Base-by-base conservation (phyloP, 2,888 invertebrate genomes). In the Melanophora roralis region DNA sequence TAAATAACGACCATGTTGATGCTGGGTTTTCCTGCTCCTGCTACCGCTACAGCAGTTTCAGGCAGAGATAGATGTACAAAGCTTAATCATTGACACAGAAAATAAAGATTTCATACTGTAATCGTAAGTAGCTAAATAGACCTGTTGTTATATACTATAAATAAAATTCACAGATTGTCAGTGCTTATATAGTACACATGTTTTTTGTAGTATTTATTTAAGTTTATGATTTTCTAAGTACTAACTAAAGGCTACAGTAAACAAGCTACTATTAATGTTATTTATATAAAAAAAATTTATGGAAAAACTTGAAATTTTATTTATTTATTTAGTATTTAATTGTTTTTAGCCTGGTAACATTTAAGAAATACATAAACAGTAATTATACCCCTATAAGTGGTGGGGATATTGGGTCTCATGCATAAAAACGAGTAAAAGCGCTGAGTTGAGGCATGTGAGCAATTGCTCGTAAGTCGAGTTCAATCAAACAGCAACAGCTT, bases 271-370 rank as follows among this genome's bases (percentile, higher is more conserved):
- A 43, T 60, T 43, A 60, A 60, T 43, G n/a, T 43, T 47, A 34
- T 21, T 62, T 55, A 9, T 12, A 43, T 43, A 43, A 43, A 43
- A 43, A 19, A 3, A 16, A 16, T 16, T 14, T 23, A 27, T 43
- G 43, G 27, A 43, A 60, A 53, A 40, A 43, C 59, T 59, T 43
- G 23, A 14, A 34, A 36, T 36, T 34, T 8, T 34, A 32, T 62
- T n/a, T 1, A 47, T 34, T 19, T 47, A 12, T 51, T 51, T 23
- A 36, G 21, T 64, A n/a, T 64, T 51, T 11, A 38, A n/a, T 16
- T 32, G 12, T 47, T 64, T 47, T 64, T 49, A 23, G 38, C 38
- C 11, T 65, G 64, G 64, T 65, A 65, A 65, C 64, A 49, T 36
- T 64, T 45, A 8, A 43, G 8, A 43, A 16, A 16, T 16, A 43